A percentile compares a stretch with the other conserved stretches of the same genome.
These are phyloP conservation scores for Elmis aenea DNA, from an alignment of 2,888 invertebrate genomes.

Conservation along the genomic window DNA sequence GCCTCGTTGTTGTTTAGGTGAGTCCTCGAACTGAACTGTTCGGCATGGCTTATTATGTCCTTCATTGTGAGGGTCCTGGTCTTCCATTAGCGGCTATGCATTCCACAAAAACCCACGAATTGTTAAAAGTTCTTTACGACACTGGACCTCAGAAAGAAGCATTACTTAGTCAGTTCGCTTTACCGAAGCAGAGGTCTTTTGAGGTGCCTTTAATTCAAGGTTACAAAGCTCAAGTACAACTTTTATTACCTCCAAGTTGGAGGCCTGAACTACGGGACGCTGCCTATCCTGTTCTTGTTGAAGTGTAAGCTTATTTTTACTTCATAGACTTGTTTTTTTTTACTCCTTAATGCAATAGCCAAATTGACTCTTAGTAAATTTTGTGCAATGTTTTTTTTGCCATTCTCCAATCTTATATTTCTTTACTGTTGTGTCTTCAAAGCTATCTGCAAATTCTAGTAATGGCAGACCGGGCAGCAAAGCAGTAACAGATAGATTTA, in stretches of 20 bases:
- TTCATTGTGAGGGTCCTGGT: constrained; percentile 89
- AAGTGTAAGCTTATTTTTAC: constrained; percentile 62
- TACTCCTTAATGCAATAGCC: no score
- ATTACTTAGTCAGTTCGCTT: constrained; percentile 68
- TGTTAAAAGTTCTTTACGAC: constrained; percentile 73
- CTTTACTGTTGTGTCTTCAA: neutral
- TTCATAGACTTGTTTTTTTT: no score
- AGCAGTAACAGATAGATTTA: constrained; percentile 82
- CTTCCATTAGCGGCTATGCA: constrained; percentile 80
- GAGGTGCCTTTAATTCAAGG: constrained; percentile 84
- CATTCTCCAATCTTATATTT: neutral
- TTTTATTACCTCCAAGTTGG: constrained; percentile 85
- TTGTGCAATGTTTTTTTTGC: neutral
- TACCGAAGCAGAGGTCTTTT: constrained; percentile 77
- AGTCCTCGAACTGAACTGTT: constrained; percentile 36
- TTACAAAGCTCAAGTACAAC: constrained; percentile 79
- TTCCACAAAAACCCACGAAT: constrained; percentile 67
- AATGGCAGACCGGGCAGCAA: constrained; percentile 91
- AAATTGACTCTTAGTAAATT: no score
- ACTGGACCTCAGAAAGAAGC: constrained; percentile 65
- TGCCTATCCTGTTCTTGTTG: constrained; percentile 82
- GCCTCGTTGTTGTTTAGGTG: constrained; percentile 30
- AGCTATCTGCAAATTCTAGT: constrained; percentile 54
- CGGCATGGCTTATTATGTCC: constrained; percentile 57
- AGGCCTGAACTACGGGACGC: constrained; percentile 79